phyloP scores from a whole-genome alignment of 2,797 vertebrate species.

The Acanthopagrus latus region DNA sequence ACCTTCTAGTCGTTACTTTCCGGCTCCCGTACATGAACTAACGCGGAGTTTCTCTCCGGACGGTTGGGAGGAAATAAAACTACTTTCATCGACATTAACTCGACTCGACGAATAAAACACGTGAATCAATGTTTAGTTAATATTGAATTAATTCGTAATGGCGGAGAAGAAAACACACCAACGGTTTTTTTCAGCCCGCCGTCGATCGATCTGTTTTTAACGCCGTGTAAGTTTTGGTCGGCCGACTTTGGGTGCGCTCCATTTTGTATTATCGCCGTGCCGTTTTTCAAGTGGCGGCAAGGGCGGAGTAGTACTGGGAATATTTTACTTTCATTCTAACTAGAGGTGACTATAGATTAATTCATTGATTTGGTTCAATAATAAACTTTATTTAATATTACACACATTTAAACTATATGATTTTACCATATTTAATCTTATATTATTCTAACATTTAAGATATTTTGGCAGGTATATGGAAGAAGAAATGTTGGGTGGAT shows the following conservation, averaged over 20 bases:
- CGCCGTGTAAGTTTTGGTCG: slow-evolving; percentile 52
- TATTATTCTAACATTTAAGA: too few relatives aligned
- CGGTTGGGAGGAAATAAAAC: rapidly evolving
- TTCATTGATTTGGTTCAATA: neutral
- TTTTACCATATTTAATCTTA: neutral
- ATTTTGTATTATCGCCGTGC: rapidly evolving
- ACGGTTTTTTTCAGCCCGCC: rapidly evolving
- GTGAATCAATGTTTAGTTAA: rapidly evolving
- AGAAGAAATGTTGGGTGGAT: too few relatives aligned
- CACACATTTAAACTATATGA: neutral
- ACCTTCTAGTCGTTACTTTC: slow-evolving; percentile 58
- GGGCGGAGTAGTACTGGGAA: neutral
- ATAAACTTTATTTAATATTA: neutral
- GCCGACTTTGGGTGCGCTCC: slow-evolving; percentile 47
- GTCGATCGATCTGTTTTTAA: neutral
- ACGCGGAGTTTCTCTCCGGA: slow-evolving; percentile 62
- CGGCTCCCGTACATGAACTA: slow-evolving; percentile 39
- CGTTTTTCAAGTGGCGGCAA: neutral
- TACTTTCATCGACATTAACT: rapidly evolving
- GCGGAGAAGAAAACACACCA: rapidly evolving
- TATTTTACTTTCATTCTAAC: neutral
- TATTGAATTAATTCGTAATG: rapidly evolving
- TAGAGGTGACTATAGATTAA: too few relatives aligned
- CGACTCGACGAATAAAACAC: rapidly evolving
- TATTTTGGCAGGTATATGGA: too few relatives aligned